These are phyloP conservation scores for Megaceryle torquata DNA, from an alignment of 2,113 vertebrate species.

Conservation along the genomic window DNA sequence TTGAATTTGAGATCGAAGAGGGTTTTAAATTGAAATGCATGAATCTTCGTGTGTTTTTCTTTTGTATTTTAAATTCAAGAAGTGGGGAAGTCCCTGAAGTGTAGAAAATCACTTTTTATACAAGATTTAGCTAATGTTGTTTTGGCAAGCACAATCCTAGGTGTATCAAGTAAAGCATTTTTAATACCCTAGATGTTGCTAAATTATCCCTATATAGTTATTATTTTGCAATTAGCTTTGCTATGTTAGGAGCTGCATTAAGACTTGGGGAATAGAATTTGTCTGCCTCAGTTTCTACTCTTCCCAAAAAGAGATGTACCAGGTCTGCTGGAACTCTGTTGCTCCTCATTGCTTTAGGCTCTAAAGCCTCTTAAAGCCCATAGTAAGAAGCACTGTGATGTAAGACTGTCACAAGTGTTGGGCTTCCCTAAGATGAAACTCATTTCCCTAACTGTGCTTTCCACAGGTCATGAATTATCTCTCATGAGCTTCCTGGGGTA, in stretches of 20 bases:
- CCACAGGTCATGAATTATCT: background rate
- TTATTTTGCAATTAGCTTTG: background rate
- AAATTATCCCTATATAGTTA: background rate
- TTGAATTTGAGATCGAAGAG: background rate
- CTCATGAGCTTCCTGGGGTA: background rate
- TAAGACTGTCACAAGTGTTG: background rate
- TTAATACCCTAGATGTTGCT: background rate
- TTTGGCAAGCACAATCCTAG: background rate
- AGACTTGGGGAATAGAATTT: background rate
- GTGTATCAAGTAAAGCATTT: background rate
- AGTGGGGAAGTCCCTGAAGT: background rate
- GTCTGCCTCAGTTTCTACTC: background rate
- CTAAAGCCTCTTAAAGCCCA: background rate
- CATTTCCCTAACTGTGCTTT: background rate
- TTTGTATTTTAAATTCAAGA: background rate
- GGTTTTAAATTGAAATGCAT: background rate
- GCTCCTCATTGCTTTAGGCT: background rate
- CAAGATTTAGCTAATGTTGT: background rate
- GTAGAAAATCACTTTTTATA: background rate
- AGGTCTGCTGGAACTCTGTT: background rate
- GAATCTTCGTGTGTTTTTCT: background rate
- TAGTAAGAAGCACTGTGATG: background rate
- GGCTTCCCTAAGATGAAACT: background rate
- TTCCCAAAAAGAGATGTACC: background rate
- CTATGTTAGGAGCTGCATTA: background rate